phyloP scores from a whole-genome alignment of 2,113 vertebrate genomes.

The Colistium nudipinnis region DNA sequence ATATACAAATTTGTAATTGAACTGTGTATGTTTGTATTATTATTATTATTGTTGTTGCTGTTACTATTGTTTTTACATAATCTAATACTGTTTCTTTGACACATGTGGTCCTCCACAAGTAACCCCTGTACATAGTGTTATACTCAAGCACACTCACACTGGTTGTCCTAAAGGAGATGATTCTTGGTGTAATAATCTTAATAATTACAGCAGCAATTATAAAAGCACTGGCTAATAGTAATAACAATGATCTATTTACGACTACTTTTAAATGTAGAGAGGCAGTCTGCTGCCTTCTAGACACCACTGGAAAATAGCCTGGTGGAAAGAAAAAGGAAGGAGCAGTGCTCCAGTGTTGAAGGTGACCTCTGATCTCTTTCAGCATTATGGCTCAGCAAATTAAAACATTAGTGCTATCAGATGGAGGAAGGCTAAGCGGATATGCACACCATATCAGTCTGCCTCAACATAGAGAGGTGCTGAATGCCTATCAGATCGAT shows the following conservation, averaged over 20 bases:
- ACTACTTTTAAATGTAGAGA: neutral
- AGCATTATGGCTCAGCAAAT: constrained; percentile 41
- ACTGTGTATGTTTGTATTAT: no score
- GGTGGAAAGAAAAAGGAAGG: constrained; percentile 7
- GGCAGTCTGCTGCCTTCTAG: neutral
- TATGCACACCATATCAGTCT: constrained; percentile 40
- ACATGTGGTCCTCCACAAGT: neutral
- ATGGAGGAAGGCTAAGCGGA: constrained; percentile 55
- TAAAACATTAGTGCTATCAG: constrained; percentile 56
- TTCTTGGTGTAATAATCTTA: neutral
- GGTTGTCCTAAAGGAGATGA: neutral
- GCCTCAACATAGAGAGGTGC: constrained; percentile 17
- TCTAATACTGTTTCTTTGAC: no score
- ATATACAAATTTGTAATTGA: no score
- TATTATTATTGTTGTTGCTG: no score
- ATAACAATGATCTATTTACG: neutral
- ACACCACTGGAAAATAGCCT: neutral
- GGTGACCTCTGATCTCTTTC: constrained; percentile 65
- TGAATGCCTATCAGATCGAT: constrained; percentile 51
- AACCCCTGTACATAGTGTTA: neutral
- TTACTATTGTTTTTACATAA: no score
- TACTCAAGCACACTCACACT: neutral
- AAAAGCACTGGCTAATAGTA: neutral
- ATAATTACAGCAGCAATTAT: neutral
- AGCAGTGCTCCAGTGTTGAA: constrained; percentile 42